Percentiles rank a stretch among this genome's conserved stretches.
These are phyloP conservation scores for Invenusta paracnida DNA, from an alignment of 2,888 invertebrate species.

Conservation along the genomic window DNA sequence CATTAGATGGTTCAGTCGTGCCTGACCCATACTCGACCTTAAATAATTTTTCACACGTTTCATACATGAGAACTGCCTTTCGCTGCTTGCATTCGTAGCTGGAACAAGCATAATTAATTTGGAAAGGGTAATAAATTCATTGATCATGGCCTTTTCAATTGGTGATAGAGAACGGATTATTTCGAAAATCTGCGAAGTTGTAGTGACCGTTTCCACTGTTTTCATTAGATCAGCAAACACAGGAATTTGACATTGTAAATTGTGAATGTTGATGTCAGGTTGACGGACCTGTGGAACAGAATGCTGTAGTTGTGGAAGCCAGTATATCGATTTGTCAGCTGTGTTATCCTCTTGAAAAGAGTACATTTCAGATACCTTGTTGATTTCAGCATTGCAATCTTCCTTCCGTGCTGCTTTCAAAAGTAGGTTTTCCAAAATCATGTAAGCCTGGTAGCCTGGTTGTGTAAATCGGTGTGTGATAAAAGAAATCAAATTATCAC, in stretches of 20 bases:
- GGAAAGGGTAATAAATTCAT: conserved; percentile 11
- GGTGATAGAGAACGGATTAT: neutral
- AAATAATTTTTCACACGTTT: conserved; percentile 17
- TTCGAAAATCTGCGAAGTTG: neutral
- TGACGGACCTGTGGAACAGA: too few species aligned
- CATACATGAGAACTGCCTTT: neutral
- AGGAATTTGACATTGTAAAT: neutral
- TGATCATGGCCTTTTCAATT: conserved; percentile 17
- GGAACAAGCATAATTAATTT: neutral
- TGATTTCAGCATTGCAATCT: conserved; percentile 14
- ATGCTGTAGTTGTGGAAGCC: neutral
- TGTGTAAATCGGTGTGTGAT: conserved; percentile 7
- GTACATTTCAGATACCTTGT: conserved; percentile 8
- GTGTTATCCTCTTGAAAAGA: conserved; percentile 7
- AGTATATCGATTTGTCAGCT: conserved; percentile 1
- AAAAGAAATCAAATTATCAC: conserved; percentile 12
- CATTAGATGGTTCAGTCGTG: conserved; percentile 21
- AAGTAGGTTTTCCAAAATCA: conserved; percentile 17
- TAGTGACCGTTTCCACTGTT: neutral
- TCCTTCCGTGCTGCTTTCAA: conserved; percentile 12
- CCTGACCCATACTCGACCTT: conserved; percentile 1
- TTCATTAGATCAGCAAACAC: neutral
- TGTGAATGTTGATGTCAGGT: neutral
- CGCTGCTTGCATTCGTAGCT: neutral
- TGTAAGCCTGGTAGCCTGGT: conserved; percentile 21